phyloP scores from a whole-genome alignment of 2,888 invertebrate genomes.

The Cephus pygmeus region DNA sequence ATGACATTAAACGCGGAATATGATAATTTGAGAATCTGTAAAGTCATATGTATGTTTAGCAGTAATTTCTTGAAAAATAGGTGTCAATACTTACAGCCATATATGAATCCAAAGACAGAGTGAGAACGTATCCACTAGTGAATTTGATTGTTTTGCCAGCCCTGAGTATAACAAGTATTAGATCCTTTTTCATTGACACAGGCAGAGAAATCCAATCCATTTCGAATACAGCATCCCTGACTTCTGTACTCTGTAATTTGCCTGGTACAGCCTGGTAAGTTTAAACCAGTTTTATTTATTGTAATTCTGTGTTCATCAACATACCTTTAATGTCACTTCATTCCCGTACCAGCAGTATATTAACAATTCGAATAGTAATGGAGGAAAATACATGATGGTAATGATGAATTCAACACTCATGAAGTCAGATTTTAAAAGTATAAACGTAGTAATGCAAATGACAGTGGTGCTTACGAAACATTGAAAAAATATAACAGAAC shows the following conservation, averaged over 20 bases:
- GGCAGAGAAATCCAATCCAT: conserved; percentile 37
- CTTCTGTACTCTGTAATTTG: conserved; percentile 30
- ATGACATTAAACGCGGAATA: conserved; percentile 12
- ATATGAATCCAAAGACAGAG: conserved; percentile 11
- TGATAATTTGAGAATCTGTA: conserved; percentile 15
- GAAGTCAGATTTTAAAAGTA: conserved; percentile 15
- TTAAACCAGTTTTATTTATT: too few relatives aligned
- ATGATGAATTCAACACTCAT: conserved; percentile 18
- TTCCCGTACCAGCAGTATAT: conserved; percentile 39
- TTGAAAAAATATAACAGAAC: conserved; percentile 25
- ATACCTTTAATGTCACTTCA: conserved; percentile 31
- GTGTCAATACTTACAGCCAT: not conserved
- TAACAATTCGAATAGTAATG: conserved; percentile 32
- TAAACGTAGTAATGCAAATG: conserved; percentile 31
- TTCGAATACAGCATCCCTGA: conserved; percentile 33
- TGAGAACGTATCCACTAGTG: conserved; percentile 19
- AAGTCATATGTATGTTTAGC: not conserved
- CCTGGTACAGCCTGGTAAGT: too few relatives aligned
- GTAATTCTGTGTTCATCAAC: too few relatives aligned
- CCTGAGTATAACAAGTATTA: conserved; percentile 35
- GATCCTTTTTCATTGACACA: conserved; percentile 23
- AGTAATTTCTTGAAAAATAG: not conserved
- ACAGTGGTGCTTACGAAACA: conserved; percentile 24
- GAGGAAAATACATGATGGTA: conserved; percentile 22
- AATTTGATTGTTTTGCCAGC: conserved; percentile 31